Conservation (phyloP, 2,888 invertebrate species). For the Drosophila paracracens region DNA sequence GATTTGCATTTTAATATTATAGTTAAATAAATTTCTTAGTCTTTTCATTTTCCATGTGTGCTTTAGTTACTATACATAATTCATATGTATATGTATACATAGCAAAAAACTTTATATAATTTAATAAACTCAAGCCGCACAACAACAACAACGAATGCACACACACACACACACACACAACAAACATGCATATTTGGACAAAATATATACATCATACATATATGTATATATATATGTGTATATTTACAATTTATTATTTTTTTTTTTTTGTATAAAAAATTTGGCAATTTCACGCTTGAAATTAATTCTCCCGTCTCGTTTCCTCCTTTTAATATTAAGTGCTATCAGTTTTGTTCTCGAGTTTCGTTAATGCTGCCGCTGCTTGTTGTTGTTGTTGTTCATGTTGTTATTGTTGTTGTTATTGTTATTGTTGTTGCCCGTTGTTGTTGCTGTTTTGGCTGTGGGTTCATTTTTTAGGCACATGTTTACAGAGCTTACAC, state of each 20-base stretch:
- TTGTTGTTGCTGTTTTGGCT: conserved; percentile 45
- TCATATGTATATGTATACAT: conserved; percentile 65
- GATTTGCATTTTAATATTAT: conserved; percentile 63
- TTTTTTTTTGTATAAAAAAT: conserved; percentile 37
- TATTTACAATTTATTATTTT: conserved; percentile 16
- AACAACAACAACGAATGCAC: conserved; percentile 39
- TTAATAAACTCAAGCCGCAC: conserved; percentile 46
- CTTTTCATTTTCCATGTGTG: conserved; percentile 82
- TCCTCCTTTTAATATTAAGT: conserved; percentile 23
- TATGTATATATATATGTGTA: background rate
- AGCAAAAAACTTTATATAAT: conserved; percentile 76
- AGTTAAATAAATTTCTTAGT: conserved; percentile 77
- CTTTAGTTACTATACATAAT: conserved; percentile 77
- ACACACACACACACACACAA: conserved; percentile 20
- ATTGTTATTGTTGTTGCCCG: conserved; percentile 22
- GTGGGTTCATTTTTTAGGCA: conserved; percentile 73
- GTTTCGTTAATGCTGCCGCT: conserved; percentile 34
- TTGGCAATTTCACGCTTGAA: conserved; percentile 60
- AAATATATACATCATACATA: background rate
- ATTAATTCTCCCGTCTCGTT: conserved; percentile 11
- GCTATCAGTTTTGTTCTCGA: conserved; percentile 55
- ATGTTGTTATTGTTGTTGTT: background rate
- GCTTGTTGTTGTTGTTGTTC: conserved; percentile 9
- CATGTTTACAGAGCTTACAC: conserved; percentile 80
- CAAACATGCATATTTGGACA: conserved; percentile 20